phyloP scores from a whole-genome alignment of 2,113 vertebrate species.

The Bucco capensis region DNA sequence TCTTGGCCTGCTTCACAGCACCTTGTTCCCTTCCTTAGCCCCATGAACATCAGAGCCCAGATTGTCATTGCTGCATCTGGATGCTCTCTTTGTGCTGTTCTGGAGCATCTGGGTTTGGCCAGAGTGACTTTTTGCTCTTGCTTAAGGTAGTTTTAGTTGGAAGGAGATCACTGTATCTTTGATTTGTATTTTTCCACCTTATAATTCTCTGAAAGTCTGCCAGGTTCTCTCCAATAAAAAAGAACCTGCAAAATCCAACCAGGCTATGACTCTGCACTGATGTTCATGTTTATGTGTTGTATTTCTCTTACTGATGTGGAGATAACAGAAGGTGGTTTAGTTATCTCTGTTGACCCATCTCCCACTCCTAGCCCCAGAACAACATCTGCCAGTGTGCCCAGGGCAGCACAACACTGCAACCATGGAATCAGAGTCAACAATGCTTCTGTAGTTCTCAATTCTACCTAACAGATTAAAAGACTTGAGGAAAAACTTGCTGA shows the following conservation, averaged over 20 bases:
- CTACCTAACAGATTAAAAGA: neutral
- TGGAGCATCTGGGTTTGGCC: neutral
- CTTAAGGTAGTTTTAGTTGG: neutral
- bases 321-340: neutral
- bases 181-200: neutral
- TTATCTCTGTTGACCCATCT: neutral
- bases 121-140: neutral
- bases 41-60: neutral
- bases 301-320: neutral
- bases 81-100: neutral
- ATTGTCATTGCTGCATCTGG: neutral
- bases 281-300: neutral
- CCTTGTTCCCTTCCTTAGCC: neutral
- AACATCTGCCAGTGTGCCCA: neutral
- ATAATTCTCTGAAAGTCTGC: neutral
- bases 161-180: neutral
- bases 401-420: neutral
- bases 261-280: neutral
- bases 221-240: neutral
- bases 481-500: neutral
- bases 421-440: too few relatives aligned
- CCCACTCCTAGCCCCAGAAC: neutral
- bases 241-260: neutral
- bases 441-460: neutral
- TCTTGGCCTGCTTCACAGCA: rapidly evolving